These are phyloP conservation scores for Orycteropus afer DNA, from an alignment of 2,113 vertebrate genomes.

Conservation along the genomic window DNA sequence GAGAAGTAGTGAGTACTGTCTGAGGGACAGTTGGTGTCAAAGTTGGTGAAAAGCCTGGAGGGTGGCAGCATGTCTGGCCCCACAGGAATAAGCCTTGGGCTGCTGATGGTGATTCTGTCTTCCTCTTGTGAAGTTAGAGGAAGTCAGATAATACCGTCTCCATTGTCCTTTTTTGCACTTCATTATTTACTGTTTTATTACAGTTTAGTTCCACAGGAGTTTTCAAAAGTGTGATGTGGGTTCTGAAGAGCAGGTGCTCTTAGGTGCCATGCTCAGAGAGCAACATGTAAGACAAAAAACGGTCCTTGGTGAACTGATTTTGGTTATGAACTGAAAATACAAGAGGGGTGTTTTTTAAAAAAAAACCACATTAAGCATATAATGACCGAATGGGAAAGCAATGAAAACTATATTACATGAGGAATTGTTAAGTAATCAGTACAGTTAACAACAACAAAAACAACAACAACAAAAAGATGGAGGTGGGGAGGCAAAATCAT, in stretches of 20 bases:
- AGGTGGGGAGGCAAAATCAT: background rate
- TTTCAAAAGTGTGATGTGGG: background rate
- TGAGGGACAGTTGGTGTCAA: no score
- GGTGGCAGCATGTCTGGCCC: no score
- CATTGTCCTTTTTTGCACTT: no score
- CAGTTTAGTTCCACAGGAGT: background rate
- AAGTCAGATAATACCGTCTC: no score
- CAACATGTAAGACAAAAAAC: background rate
- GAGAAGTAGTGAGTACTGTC: no score
- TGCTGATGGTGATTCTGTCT: no score
- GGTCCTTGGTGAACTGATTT: background rate
- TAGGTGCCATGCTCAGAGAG: background rate
- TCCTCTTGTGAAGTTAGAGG: no score
- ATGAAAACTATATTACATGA: background rate
- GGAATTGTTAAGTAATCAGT: background rate
- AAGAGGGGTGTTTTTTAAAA: background rate
- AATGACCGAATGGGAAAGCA: background rate
- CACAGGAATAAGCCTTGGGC: no score
- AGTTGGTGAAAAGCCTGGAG: no score
- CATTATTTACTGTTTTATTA: background rate
- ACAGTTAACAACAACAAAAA: conserved; percentile 17
- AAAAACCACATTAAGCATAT: background rate
- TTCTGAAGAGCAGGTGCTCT: background rate
- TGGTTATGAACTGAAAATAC: background rate
- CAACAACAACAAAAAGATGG: background rate